These are phyloP conservation scores for Unio pictorum DNA, from an alignment of 2,888 invertebrate genomes.

Conservation along the genomic window DNA sequence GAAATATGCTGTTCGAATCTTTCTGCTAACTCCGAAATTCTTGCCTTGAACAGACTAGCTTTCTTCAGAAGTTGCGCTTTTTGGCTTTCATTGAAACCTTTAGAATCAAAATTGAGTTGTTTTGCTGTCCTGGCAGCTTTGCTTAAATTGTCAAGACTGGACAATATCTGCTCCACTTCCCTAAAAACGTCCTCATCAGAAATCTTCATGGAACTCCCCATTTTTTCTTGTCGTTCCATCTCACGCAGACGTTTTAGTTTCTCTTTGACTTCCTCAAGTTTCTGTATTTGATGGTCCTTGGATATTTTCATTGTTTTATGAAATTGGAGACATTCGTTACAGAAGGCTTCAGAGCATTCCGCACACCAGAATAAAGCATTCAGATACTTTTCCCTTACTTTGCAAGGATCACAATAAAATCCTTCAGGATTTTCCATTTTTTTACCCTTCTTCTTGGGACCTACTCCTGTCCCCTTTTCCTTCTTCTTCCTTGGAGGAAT, in stretches of 20 bases:
- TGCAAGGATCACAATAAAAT: conserved; percentile 29
- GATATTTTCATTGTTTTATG: conserved; percentile 41
- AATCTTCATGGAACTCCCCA: conserved; percentile 15
- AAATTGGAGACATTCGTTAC: conserved; percentile 34
- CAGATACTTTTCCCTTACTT: conserved; percentile 22
- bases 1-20: conserved; percentile 30
- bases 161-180: conserved; percentile 28
- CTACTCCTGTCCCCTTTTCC: too few species aligned
- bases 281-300: conserved; percentile 23
- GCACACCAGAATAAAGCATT: conserved; percentile 33
- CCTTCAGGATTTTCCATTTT: too few species aligned
- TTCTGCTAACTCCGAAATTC: conserved; percentile 31
- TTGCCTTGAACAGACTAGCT: conserved; percentile 22
- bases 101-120: conserved; percentile 34
- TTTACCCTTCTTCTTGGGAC: too few species aligned
- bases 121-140: conserved; percentile 32
- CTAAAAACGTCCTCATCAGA: conserved; percentile 35
- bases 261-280: conserved; percentile 10
- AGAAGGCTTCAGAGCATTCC: conserved; percentile 30
- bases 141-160: conserved; percentile 24
- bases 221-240: conserved; percentile 8
- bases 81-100: conserved; percentile 29
- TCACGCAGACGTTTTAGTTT: conserved; percentile 10
- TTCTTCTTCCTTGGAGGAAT: too few species aligned
- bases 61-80: conserved; percentile 30